Conservation (phyloP, 1,140 invertebrate species). For the Riptortus pedestris region DNA sequence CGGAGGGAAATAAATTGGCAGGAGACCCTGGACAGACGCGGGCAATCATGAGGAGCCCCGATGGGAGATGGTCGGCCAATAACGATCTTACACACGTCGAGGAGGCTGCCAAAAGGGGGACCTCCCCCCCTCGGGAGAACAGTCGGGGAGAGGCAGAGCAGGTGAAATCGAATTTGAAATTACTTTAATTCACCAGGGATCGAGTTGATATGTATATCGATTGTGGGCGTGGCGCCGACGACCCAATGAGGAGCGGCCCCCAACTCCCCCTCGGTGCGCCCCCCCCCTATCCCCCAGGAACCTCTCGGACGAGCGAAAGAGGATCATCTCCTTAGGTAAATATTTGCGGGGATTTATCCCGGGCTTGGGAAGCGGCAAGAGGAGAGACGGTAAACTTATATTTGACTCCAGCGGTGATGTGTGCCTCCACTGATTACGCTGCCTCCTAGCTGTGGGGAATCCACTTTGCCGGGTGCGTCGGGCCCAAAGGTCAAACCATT, state of each 20-base stretch:
- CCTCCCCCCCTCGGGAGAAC: neutral
- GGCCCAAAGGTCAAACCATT: conserved; percentile 1
- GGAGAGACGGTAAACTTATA: conserved; percentile 9
- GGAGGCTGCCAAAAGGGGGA: neutral
- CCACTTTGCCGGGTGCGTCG: neutral
- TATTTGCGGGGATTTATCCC: conserved; percentile 15
- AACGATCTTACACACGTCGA: conserved; percentile 13
- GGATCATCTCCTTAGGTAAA: conserved; percentile 16
- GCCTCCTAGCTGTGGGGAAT: neutral
- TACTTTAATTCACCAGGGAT: conserved; percentile 30
- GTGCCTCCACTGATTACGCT: conserved; percentile 7
- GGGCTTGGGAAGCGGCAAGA: neutral
- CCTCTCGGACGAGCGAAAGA: neutral
- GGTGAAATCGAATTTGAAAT: conserved; percentile 31
- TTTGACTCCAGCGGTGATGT: conserved; percentile 9
- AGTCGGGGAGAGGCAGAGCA: conserved; percentile 4
- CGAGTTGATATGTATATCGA: conserved; percentile 19
- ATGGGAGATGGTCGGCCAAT: neutral
- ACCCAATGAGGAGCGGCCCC: neutral
- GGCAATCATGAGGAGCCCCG: conserved; percentile 1
- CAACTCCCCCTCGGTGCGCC: neutral
- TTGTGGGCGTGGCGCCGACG: neutral
- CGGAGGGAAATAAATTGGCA: neutral
- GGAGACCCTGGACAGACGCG: neutral
- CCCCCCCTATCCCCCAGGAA: neutral